Conservation (phyloP, 2,888 invertebrate genomes). For the Anarsia innoxiella region DNA sequence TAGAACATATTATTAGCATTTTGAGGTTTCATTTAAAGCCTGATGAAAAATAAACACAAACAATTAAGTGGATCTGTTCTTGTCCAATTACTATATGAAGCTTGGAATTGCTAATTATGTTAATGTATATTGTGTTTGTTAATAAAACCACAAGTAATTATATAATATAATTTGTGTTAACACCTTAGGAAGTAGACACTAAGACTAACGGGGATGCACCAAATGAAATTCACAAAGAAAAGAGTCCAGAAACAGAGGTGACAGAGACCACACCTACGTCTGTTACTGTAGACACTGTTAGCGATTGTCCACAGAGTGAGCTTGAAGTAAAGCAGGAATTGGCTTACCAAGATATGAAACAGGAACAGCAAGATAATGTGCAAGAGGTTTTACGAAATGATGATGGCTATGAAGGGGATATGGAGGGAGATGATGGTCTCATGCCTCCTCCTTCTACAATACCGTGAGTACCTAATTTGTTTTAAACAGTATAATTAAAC, state of each 20-base stretch:
- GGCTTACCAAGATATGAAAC: conserved; percentile 19
- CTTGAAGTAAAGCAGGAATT: conserved; percentile 23
- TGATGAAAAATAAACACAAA: no score
- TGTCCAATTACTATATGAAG: no score
- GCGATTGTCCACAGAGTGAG: conserved; percentile 57
- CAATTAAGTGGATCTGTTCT: no score
- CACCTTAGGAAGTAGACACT: conserved; percentile 47
- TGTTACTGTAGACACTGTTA: conserved; percentile 34
- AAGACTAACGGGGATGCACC: conserved; percentile 24
- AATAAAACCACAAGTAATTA: no score
- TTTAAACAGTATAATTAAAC: no score
- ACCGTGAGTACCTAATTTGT: conserved; percentile 55
- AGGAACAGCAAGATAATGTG: conserved; percentile 31
- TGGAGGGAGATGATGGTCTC: conserved; percentile 81
- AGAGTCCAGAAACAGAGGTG: neutral
- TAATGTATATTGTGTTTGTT: neutral
- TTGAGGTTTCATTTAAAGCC: no score
- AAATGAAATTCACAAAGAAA: no score
- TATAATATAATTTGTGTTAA: conserved; percentile 43
- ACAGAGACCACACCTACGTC: neutral
- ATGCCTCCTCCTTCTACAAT: conserved; percentile 90
- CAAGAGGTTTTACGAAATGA: conserved; percentile 65
- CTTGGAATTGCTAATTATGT: no score
- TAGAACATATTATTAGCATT: no score
- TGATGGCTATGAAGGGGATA: conserved; percentile 77